A percentile compares a stretch with the other conserved stretches of the same genome.
These are phyloP conservation scores for Cheirogaleus medius DNA, from an alignment of 2,113 vertebrate genomes.

Conservation along the genomic window DNA sequence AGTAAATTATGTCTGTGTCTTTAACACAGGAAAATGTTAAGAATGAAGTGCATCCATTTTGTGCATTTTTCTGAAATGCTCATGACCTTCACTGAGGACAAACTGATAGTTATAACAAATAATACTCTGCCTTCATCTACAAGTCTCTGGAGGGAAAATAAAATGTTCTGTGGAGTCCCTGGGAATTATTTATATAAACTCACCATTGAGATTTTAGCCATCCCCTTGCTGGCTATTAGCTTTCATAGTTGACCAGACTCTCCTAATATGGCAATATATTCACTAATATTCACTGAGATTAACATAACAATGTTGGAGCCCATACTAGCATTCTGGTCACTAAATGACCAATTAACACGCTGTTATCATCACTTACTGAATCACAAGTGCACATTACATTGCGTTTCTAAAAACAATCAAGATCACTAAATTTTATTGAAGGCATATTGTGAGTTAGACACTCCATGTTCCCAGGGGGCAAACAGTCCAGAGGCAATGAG, in stretches of 20 bases:
- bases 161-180: neutral
- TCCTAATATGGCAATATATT: neutral
- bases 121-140: neutral
- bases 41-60: neutral
- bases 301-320: neutral
- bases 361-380: neutral
- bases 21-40: neutral
- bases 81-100: slow-evolving; percentile 40
- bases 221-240: neutral
- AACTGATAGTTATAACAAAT: slow-evolving; percentile 44
- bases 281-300: neutral
- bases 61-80: slow-evolving; percentile 45
- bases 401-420: neutral
- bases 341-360: neutral
- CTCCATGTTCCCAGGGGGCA: neutral
- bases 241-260: neutral
- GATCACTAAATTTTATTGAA: neutral
- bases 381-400: neutral
- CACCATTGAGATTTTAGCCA: neutral
- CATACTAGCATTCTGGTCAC: neutral
- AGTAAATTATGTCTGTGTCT: neutral
- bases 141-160: neutral
- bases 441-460: neutral
- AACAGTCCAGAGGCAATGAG: neutral
- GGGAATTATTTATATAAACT: neutral